Evolutionary conservation across 2,797 vertebrate genomes (phyloP).

Genomic region (Staurois parvus): DNA sequence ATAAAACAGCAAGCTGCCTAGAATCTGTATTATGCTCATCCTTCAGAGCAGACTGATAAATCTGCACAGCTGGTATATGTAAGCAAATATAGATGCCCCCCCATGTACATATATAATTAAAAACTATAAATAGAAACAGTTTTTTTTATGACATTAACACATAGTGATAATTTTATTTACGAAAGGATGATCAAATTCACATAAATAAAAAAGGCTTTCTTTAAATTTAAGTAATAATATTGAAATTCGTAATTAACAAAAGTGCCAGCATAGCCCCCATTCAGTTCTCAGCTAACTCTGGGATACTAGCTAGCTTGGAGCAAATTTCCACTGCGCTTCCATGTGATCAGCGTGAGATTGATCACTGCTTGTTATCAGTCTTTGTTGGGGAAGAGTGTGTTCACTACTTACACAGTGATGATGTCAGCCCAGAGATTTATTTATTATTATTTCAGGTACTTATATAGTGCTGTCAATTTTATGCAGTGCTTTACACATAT

Average conservation of each 20-base stretch:
- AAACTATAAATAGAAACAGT: not conserved
- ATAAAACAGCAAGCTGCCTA: not conserved
- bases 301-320: not conserved
- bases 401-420: not conserved
- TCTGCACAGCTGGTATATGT: not conserved
- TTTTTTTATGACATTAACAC: not conserved
- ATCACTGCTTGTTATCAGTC: not conserved
- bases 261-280: too few relatives aligned
- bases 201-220: too few relatives aligned
- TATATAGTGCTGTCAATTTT: too few relatives aligned
- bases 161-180: not conserved
- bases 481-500: too few relatives aligned
- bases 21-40: not conserved
- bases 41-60: not conserved
- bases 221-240: too few relatives aligned
- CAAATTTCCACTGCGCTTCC: not conserved
- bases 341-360: not conserved
- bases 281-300: too few relatives aligned
- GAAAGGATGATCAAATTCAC: not conserved
- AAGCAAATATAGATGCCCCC: not conserved
- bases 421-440: not conserved
- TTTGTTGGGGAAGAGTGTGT: not conserved
- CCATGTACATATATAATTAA: not conserved
- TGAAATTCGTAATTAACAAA: too few relatives aligned
- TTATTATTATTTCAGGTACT: too few relatives aligned